Percentiles rank a stretch among this genome's conserved stretches.
phyloP scores from a whole-genome alignment of 2,113 vertebrate genomes.

The Atlantisia rogersi region DNA sequence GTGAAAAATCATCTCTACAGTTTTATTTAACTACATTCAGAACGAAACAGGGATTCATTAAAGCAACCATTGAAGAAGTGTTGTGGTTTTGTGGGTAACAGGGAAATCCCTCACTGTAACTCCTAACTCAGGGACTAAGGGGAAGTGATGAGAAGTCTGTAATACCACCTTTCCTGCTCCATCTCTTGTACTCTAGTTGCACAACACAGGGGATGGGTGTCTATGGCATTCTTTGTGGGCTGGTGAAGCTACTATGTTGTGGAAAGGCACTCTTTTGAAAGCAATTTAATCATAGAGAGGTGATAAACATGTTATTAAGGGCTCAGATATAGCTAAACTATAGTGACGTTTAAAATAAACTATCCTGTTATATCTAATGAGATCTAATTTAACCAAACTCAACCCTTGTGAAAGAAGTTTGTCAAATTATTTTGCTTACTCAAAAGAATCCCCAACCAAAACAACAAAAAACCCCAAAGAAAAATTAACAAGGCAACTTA shows the following conservation, averaged over 20 bases:
- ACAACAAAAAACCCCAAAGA: no score
- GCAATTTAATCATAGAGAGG: neutral
- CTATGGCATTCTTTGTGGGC: neutral
- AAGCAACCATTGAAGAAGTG: neutral
- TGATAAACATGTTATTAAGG: neutral
- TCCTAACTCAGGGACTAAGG: neutral
- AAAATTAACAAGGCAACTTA: neutral
- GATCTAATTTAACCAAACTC: neutral
- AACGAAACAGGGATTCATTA: neutral
- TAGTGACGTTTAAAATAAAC: neutral
- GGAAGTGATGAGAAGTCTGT: neutral
- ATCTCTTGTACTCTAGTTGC: neutral
- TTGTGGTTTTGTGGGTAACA: no score
- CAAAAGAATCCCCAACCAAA: neutral
- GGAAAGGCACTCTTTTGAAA: neutral
- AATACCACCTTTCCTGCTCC: neutral
- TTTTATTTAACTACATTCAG: neutral
- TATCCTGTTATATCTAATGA: neutral
- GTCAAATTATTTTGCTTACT: neutral
- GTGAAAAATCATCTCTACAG: neutral
- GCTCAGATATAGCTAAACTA: neutral
- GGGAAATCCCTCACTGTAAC: neutral
- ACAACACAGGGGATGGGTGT: neutral
- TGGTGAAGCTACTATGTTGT: neutral
- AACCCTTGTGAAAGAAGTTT: neutral